Conservation (phyloP, 2,888 invertebrate genomes). For the Acanthosepion lycidas region DNA sequence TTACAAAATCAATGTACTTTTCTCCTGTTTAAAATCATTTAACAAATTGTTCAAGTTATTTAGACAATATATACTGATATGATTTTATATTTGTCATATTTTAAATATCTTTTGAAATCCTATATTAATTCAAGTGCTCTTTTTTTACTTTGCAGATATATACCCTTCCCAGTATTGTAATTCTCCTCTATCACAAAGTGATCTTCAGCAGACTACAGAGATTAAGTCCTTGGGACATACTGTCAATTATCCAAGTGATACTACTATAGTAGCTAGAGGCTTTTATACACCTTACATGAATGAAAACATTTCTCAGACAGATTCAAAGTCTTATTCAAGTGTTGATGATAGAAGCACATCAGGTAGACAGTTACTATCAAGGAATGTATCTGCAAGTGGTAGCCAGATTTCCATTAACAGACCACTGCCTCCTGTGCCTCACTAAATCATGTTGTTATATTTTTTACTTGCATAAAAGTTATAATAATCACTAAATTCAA, state of each 20-base stretch:
- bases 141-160: neutral
- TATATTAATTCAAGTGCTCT: neutral
- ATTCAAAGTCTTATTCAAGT: neutral
- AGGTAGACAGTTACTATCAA: neutral
- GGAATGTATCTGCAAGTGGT: conserved; percentile 2
- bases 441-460: neutral
- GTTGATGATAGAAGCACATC: neutral
- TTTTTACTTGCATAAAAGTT: neutral
- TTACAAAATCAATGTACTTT: neutral
- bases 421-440: conserved; percentile 20
- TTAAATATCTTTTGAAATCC: too few relatives aligned
- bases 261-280: neutral
- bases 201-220: neutral
- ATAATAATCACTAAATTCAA: neutral
- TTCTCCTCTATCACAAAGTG: neutral
- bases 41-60: too few relatives aligned
- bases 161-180: neutral
- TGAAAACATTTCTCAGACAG: neutral
- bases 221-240: neutral
- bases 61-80: too few relatives aligned
- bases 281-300: neutral
- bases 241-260: neutral
- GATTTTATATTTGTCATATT: too few relatives aligned
- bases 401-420: conserved; percentile 15
- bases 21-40: neutral